Evolutionary conservation across 2,113 vertebrate genomes (phyloP), one percentile per base, ranked within the genome.

Genomic region (Ailuropoda melanoleuca): DNA sequence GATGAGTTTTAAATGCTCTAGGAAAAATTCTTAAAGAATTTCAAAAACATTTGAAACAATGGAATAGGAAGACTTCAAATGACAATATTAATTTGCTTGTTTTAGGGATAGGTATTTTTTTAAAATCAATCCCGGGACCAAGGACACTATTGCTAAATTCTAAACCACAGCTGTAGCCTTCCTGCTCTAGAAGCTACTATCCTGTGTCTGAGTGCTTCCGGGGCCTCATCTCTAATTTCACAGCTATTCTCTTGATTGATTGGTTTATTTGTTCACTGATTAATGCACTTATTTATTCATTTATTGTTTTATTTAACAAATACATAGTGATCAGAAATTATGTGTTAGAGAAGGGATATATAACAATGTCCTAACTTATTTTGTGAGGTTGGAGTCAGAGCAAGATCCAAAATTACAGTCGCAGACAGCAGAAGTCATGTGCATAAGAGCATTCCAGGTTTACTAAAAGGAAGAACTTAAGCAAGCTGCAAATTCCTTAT

Each of bases 401-500:
- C 14, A 87, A 90, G 68, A 81, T 15, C 43, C 62, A 56, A 46
- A 29, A 21, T 88, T 75, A 74, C 55, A 81, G 72, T 13, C 21
- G 64, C 68, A 92, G 3, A 70, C 6, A 92, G 26, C 68, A 90
- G 50, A 96, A 39, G 8, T 55, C 29, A 64, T 62, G 12, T 89
- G 1, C 37, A 3, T 55, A 64, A 93, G 18, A 83, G 17, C 8
- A 3, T 83, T 83, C 23, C 18, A 55, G 29, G 72, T 90, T 95
- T 94, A 77, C 50, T 77, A 75, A 72, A 88, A 96, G 87, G 87
- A 82, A 89, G 56, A 88, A 77, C 19, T 94, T 68, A 86, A 88
- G 37, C 58, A 68, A 94, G 53, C 58, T 90, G 48, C 64, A 97
- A 68, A 96, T 93, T 96, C 62, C 74, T 62, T 88, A 94, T 94